Percentiles rank a stretch among this genome's conserved stretches.
These are phyloP conservation scores for Hydrozoanthus tunicans DNA, from an alignment of 64 coral and sea anemone species.

Conservation along the genomic window DNA sequence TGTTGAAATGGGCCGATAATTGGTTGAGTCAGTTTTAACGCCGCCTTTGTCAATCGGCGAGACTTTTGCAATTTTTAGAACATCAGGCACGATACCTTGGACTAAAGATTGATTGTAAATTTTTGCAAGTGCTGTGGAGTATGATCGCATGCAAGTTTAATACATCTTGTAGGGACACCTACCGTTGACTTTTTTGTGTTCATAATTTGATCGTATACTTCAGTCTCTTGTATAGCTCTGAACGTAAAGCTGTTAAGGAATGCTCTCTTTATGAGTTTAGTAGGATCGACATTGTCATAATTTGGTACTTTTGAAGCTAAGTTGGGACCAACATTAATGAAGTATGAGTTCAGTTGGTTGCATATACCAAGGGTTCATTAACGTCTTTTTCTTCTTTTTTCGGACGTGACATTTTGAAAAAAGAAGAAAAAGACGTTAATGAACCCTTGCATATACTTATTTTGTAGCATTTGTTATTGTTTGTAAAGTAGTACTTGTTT, in stretches of 20 bases:
- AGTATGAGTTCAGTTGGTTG: background rate
- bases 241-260: slow-evolving; percentile 12
- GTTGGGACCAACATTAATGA: background rate
- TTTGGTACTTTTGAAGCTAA: background rate
- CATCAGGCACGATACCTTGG: background rate
- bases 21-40: background rate
- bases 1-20: background rate
- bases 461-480: background rate
- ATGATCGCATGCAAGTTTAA: background rate
- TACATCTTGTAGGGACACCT: background rate
- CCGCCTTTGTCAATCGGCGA: slow-evolving; percentile 10
- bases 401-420: background rate
- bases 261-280: background rate
- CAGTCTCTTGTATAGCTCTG: background rate
- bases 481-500: background rate
- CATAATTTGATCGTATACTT: slow-evolving; percentile 9
- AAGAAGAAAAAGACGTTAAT: no score
- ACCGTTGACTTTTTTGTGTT: background rate
- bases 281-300: background rate
- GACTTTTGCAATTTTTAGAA: slow-evolving; percentile 2
- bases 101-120: background rate
- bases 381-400: background rate
- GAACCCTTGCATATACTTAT: no score
- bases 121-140: background rate
- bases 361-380: background rate